phyloP scores from a whole-genome alignment of 2,888 invertebrate genomes.

The Drosophila anomalipes region DNA sequence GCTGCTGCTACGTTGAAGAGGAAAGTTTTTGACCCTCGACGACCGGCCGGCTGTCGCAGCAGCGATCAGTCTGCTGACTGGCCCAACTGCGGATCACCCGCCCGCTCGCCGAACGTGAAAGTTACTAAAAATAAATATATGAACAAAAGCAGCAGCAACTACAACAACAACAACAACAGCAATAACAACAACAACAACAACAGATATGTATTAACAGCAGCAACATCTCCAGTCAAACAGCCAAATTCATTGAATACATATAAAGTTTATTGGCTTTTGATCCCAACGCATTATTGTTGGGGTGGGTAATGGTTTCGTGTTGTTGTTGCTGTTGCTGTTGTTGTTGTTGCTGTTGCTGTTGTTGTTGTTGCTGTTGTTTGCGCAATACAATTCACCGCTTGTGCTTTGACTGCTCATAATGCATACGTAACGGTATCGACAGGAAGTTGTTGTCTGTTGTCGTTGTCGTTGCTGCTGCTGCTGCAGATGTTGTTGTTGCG shows the following conservation, averaged over 20 bases:
- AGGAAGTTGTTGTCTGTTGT: constrained; percentile 56
- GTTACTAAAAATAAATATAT: constrained; percentile 53
- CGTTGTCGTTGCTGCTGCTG: constrained; percentile 27
- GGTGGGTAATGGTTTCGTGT: constrained; percentile 81
- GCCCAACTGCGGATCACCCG: constrained; percentile 9
- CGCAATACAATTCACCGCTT: constrained; percentile 51
- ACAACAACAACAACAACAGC: not conserved
- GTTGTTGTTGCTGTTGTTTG: constrained; percentile 37
- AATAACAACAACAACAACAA: constrained; percentile 8
- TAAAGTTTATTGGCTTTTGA: constrained; percentile 81
- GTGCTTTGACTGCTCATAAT: constrained; percentile 61
- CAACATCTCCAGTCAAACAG: constrained; percentile 43
- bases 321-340: constrained; percentile 32
- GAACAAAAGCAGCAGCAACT: constrained; percentile 14
- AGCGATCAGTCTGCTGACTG: constrained; percentile 6
- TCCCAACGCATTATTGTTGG: constrained; percentile 80
- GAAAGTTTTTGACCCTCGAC: constrained; percentile 63
- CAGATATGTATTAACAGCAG: constrained; percentile 25
- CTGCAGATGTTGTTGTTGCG: constrained; percentile 22
- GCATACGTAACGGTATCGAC: constrained; percentile 74
- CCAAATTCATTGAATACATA: constrained; percentile 61
- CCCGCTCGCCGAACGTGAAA: constrained; percentile 59
- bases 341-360: constrained; percentile 2
- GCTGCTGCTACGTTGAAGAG: constrained; percentile 29
- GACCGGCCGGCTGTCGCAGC: constrained; percentile 19